phyloP scores from a whole-genome alignment of 1,140 invertebrate species.

The Papilio dardanus region DNA sequence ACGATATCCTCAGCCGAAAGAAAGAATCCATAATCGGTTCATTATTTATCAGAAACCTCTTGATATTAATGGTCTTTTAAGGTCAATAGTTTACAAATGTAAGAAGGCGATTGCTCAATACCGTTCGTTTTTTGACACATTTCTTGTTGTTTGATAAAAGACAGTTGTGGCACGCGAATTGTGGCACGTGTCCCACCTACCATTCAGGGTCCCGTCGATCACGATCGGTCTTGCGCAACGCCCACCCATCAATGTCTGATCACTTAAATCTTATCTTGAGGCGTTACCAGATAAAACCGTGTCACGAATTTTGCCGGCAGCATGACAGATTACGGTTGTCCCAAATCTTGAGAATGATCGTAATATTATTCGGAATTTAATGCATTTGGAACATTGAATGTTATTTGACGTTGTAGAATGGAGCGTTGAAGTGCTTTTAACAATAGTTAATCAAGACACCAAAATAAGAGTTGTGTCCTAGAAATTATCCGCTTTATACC shows the following conservation, averaged over 20 bases:
- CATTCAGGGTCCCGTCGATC: conserved; percentile 64
- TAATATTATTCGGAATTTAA: background rate
- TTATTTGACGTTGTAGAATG: background rate
- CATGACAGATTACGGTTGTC: conserved; percentile 14
- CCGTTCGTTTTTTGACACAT: conserved; percentile 35
- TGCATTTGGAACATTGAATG: background rate
- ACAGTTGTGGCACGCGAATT: conserved; percentile 40
- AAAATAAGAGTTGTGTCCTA: background rate
- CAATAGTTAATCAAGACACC: background rate
- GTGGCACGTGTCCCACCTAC: conserved; percentile 50
- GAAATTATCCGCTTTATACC: no score
- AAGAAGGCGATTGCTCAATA: background rate
- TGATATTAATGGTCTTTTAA: background rate
- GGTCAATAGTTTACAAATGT: background rate
- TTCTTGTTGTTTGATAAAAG: conserved; percentile 19
- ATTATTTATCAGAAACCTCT: background rate
- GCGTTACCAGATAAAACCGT: conserved; percentile 24
- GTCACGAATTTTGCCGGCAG: conserved; percentile 23
- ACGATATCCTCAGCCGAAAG: background rate
- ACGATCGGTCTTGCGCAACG: conserved; percentile 60
- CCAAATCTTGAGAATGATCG: background rate
- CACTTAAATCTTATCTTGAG: conserved; percentile 42
- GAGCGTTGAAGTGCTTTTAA: background rate
- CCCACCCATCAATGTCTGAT: conserved; percentile 28
- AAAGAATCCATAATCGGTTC: background rate